These are phyloP conservation scores for Albula glossodonta DNA, from an alignment of 2,113 vertebrate species.

Conservation along the genomic window DNA sequence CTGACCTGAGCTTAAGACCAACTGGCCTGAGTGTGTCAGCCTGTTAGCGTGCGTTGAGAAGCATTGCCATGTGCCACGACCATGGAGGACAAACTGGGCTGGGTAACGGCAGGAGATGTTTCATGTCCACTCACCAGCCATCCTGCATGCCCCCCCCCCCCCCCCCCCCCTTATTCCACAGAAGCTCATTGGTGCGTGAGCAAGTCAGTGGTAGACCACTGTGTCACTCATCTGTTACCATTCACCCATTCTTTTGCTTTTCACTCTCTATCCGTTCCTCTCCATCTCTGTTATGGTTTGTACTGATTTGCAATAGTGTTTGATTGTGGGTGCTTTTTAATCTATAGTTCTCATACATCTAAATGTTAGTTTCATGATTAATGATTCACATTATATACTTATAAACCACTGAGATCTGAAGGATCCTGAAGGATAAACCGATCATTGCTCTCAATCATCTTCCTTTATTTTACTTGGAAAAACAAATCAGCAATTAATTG, in stretches of 20 bases:
- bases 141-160: background rate
- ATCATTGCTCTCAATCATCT: too few relatives aligned
- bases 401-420: too few relatives aligned
- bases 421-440: too few relatives aligned
- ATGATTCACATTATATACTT: too few relatives aligned
- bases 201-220: background rate
- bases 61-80: background rate
- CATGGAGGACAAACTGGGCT: background rate
- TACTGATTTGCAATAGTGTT: too few relatives aligned
- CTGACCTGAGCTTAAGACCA: background rate
- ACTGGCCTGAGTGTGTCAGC: background rate
- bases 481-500: too few relatives aligned
- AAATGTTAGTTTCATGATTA: too few relatives aligned
- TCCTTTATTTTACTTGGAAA: too few relatives aligned
- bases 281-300: too few relatives aligned
- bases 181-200: constrained; percentile 30
- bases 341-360: too few relatives aligned
- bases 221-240: constrained; percentile 33
- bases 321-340: too few relatives aligned
- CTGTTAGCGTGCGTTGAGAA: background rate
- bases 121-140: too few relatives aligned
- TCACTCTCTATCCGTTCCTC: constrained; percentile 53
- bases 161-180: constrained; percentile 26
- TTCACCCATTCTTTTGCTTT: background rate
- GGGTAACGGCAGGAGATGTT: background rate